A percentile compares a stretch with the other conserved stretches of the same genome.
Conservation (phyloP, 2,888 invertebrate genomes). For the Acanthosepion lycidas region DNA sequence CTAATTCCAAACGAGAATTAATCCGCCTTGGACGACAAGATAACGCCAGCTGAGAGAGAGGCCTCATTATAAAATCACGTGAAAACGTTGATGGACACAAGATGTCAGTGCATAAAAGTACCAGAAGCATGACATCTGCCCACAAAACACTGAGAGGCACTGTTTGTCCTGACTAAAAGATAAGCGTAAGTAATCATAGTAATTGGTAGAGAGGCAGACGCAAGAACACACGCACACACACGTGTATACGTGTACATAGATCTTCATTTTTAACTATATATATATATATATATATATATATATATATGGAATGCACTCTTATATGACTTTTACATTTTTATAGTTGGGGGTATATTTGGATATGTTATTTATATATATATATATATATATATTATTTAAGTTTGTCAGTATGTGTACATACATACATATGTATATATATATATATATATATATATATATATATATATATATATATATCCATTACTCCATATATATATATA, state of each 20-base stretch:
- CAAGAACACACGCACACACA: not conserved
- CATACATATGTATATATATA: too few relatives aligned
- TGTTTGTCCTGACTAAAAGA: not conserved
- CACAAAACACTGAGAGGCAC: not conserved
- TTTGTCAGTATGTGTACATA: too few relatives aligned
- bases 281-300: slow-evolving; percentile 36
- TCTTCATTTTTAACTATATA: not conserved
- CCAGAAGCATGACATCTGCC: not conserved
- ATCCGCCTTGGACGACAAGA: slow-evolving; percentile 33
- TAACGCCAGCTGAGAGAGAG: not conserved
- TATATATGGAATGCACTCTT: not conserved
- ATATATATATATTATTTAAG: too few relatives aligned
- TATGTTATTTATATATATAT: too few relatives aligned
- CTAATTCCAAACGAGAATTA: slow-evolving; percentile 12
- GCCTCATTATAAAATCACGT: not conserved
- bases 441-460: too few relatives aligned
- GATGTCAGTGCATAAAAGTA: not conserved
- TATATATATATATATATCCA: too few relatives aligned
- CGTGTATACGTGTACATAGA: not conserved
- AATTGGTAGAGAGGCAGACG: not conserved
- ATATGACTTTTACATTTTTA: too few relatives aligned
- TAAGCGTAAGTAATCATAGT: not conserved
- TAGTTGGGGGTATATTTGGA: too few relatives aligned
- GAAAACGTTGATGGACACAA: not conserved
- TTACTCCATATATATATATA: too few relatives aligned